Evolutionary conservation across 2,797 vertebrate genomes (phyloP).

Genomic region (Enteromius thamalakanensis): DNA sequence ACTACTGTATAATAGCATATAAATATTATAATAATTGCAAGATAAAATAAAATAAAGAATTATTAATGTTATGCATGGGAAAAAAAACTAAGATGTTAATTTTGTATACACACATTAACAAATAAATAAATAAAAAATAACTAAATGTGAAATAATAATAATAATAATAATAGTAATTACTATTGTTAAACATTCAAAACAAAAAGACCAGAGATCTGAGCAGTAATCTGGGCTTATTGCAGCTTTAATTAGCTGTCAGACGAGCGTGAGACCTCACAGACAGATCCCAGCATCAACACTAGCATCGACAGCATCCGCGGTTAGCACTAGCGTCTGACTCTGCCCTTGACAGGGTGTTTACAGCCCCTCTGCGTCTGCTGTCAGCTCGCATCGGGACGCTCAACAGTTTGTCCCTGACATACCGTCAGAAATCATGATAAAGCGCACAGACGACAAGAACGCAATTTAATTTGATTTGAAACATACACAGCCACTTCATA

Average conservation of each 20-base stretch:
- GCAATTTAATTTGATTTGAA: constrained; percentile 48
- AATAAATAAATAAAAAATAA: background rate
- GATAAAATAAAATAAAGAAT: background rate
- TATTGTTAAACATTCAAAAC: background rate
- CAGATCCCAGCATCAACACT: background rate
- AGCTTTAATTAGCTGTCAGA: constrained; percentile 23
- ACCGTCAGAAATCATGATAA: background rate
- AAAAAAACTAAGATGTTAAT: background rate
- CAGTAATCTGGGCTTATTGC: background rate
- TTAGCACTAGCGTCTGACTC: background rate
- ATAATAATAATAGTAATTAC: too few species aligned
- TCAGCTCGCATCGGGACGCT: background rate
- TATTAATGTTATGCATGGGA: too few species aligned
- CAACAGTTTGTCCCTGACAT: background rate
- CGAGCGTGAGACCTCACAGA: background rate
- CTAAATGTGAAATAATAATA: background rate
- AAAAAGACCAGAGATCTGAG: background rate
- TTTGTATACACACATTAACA: background rate
- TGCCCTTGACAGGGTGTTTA: constrained; percentile 21
- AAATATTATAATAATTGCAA: background rate
- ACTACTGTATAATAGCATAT: background rate
- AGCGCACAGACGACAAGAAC: constrained; percentile 12
- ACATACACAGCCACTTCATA: constrained; percentile 34
- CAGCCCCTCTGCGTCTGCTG: background rate
- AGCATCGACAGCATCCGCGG: background rate